Conservation (phyloP, 2,888 invertebrate genomes). For the Trachelus iudaicus region DNA sequence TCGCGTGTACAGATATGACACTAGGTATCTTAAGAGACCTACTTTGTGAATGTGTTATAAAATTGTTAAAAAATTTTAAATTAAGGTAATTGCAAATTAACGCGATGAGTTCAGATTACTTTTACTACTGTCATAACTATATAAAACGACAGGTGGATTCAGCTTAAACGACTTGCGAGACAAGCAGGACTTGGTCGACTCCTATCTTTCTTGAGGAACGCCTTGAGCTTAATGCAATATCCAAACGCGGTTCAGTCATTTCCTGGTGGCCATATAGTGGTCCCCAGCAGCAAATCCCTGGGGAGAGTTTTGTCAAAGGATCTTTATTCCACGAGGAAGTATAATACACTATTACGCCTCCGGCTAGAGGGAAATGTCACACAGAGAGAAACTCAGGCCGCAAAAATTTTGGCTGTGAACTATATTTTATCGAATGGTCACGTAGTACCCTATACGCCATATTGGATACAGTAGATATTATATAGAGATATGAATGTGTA, state of each 20-base stretch:
- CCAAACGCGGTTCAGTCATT: slow-evolving; percentile 64
- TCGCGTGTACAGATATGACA: not conserved
- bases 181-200: not conserved
- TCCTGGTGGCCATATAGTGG: slow-evolving; percentile 60
- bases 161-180: not conserved
- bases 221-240: slow-evolving; percentile 61
- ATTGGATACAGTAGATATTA: not conserved
- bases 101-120: not conserved
- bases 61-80: not conserved
- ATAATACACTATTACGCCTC: slow-evolving; percentile 59
- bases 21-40: not conserved
- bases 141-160: not conserved
- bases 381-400: slow-evolving; percentile 33
- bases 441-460: not conserved
- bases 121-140: not conserved
- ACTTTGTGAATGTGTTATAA: not conserved
- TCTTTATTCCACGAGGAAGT: slow-evolving; percentile 64
- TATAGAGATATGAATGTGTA: not conserved
- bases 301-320: slow-evolving; percentile 66
- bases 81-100: not conserved
- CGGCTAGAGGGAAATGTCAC: slow-evolving; percentile 58
- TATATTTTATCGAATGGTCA: not conserved
- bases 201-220: slow-evolving; percentile 20
- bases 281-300: slow-evolving; percentile 58
- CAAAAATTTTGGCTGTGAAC: slow-evolving; percentile 37